Base-by-base conservation (phyloP, 2,888 invertebrate species). In the Cerceris ruficornis region DNA sequence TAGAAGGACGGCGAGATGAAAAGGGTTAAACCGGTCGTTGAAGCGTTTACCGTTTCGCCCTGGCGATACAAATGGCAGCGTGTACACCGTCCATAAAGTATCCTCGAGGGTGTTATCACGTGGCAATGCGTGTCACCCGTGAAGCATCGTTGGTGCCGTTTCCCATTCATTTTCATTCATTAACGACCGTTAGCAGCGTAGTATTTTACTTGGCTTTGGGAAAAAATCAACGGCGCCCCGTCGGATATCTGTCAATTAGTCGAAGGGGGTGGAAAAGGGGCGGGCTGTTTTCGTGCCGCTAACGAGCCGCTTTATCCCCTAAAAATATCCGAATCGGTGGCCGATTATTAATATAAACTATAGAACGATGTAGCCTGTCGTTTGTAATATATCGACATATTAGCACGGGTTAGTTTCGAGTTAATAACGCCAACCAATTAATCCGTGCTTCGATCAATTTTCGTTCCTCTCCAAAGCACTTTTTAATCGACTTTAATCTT, bases 111-210 rank as follows among this genome's bases (percentile, higher is more conserved):
- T 69, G 77, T 84, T 86, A 85, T 86, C 76, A 57, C 74, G 67
- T 59, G 58, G 71, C 74, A 71, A 86, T 74, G 73, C 84, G 71
- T 66, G 80, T 83, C 86, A 74, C 69, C 67, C 67, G 64, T 75
- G 83, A 85, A 75, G 72, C 70, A 83, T 77, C 57, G 74, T 54
- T 17, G 58, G 61, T 67, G 60, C 67, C 59, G 69, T 71, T 65
- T 61, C 65, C 79, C 81, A 75, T 85, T 86, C 71, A 75, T 86
- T 86, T 77, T 86, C 84, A 86, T 85, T 86, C 86, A 85, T 85
- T 86, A 85, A 61, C 62, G 67, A 15, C 72, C 81, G 75, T 86
- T 84, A 77, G 69, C 74, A 13, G 42, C 52, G 55, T 66, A 58
- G 78, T 82, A 77, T 79, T 85, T 85, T 58, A 69, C 64, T 60